Evolutionary conservation across 2,113 vertebrate species (phyloP).

Genomic region (Ageneiosus marmoratus): DNA sequence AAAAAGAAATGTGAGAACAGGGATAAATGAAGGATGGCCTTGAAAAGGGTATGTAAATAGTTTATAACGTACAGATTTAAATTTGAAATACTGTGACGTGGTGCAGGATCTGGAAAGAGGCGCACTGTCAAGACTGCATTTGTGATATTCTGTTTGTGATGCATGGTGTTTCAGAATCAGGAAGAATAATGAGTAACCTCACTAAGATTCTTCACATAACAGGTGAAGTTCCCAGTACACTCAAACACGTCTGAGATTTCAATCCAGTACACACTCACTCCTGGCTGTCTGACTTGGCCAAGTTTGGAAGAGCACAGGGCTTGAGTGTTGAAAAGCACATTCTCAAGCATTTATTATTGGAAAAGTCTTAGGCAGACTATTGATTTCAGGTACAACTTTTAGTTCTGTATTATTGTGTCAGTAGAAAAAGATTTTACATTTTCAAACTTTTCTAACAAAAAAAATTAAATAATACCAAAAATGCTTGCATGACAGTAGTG

Average conservation of each 20-base stretch:
- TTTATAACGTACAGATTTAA: not conserved
- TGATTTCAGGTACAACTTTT: too few relatives aligned
- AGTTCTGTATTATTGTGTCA: too few relatives aligned
- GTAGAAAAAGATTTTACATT: too few relatives aligned
- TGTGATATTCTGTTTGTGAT: constrained; percentile 33
- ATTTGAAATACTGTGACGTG: not conserved
- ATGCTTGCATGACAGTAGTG: too few relatives aligned
- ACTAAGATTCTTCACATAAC: not conserved
- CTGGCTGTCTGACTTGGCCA: constrained; percentile 12
- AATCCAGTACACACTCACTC: not conserved
- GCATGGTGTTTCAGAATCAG: constrained; percentile 17
- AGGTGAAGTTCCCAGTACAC: constrained; percentile 21
- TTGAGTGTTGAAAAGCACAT: not conserved
- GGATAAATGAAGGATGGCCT: not conserved
- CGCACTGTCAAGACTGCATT: not conserved
- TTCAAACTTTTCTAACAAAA: too few relatives aligned
- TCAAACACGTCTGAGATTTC: constrained; percentile 19
- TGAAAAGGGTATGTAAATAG: not conserved
- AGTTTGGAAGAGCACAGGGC: not conserved
- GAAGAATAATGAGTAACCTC: constrained; percentile 53
- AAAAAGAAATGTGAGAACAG: not conserved
- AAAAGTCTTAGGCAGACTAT: too few relatives aligned
- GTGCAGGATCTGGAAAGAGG: constrained; percentile 19
- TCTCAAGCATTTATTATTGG: not conserved
- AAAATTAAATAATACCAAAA: too few relatives aligned